Conservation (phyloP, 2,113 vertebrate genomes). For the Boleophthalmus pectinirostris region DNA sequence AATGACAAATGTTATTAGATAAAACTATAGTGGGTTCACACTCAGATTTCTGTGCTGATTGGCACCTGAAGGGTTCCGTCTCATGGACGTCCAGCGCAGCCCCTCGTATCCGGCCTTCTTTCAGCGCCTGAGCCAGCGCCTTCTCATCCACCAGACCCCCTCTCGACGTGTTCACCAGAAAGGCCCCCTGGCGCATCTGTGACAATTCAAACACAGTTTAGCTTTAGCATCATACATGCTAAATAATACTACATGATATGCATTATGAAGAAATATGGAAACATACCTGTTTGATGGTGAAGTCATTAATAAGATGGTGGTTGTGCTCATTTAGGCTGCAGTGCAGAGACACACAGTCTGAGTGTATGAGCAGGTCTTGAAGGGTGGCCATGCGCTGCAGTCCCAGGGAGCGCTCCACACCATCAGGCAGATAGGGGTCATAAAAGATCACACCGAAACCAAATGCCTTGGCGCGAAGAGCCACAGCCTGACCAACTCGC, state of each 20-base stretch:
- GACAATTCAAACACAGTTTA: constrained; percentile 1
- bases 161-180: constrained; percentile 88
- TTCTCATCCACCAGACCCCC: constrained; percentile 89
- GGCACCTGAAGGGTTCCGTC: constrained; percentile 88
- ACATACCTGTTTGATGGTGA: constrained; percentile 90
- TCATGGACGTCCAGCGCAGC: constrained; percentile 88
- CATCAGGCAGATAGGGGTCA: constrained; percentile 88
- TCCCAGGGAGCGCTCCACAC: constrained; percentile 89
- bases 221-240: not conserved
- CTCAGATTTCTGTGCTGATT: not conserved
- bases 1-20: constrained; percentile 7
- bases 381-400: constrained; percentile 87
- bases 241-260: not conserved
- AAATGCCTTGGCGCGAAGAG: constrained; percentile 89
- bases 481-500: constrained; percentile 89
- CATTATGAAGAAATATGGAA: not conserved
- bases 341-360: constrained; percentile 90
- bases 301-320: constrained; percentile 93
- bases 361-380: constrained; percentile 90
- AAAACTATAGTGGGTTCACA: not conserved
- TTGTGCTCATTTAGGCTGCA: constrained; percentile 94
- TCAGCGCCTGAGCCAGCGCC: constrained; percentile 87
- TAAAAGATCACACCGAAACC: constrained; percentile 90
- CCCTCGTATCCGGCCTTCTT: constrained; percentile 89
- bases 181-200: constrained; percentile 91